A percentile compares a stretch with the other conserved stretches of the same genome.
Evolutionary conservation across 2,888 invertebrate genomes (phyloP).

Genomic region (Caenorhabditis wallacei): DNA sequence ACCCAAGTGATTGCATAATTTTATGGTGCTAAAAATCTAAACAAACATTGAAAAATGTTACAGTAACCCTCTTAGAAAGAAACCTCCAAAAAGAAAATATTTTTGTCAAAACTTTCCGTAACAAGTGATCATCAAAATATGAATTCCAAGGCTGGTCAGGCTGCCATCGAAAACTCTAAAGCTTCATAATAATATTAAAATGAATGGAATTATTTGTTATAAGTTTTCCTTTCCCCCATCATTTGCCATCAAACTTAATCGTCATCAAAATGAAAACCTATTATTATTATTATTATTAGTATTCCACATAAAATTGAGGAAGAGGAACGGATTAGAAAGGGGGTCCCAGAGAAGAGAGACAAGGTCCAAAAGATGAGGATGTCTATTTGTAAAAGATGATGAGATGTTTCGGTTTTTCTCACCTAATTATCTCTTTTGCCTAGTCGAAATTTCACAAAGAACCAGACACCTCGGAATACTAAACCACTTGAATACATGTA

Average conservation of each 20-base stretch:
- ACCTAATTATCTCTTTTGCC: slow-evolving; percentile 55
- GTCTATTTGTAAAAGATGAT: not conserved
- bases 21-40: not conserved
- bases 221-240: slow-evolving; percentile 41
- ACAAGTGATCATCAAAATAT: slow-evolving; percentile 41
- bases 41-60: slow-evolving; percentile 1
- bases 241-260: slow-evolving; percentile 53
- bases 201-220: slow-evolving; percentile 47
- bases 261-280: slow-evolving; percentile 49
- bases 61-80: not conserved
- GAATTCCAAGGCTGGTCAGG: slow-evolving; percentile 24
- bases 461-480: slow-evolving; percentile 34
- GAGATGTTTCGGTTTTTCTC: slow-evolving; percentile 46
- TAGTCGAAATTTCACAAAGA: slow-evolving; percentile 51
- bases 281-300: slow-evolving; percentile 53
- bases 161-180: slow-evolving; percentile 27
- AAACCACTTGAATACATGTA: slow-evolving; percentile 59
- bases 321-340: slow-evolving; percentile 27
- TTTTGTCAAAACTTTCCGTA: not conserved
- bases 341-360: slow-evolving; percentile 42
- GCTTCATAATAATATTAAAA: slow-evolving; percentile 56
- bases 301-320: not conserved
- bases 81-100: not conserved
- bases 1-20: slow-evolving; percentile 15
- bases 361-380: not conserved